These are phyloP conservation scores for Corapipo altera DNA, from an alignment of 2,113 vertebrate species.

Conservation along the genomic window DNA sequence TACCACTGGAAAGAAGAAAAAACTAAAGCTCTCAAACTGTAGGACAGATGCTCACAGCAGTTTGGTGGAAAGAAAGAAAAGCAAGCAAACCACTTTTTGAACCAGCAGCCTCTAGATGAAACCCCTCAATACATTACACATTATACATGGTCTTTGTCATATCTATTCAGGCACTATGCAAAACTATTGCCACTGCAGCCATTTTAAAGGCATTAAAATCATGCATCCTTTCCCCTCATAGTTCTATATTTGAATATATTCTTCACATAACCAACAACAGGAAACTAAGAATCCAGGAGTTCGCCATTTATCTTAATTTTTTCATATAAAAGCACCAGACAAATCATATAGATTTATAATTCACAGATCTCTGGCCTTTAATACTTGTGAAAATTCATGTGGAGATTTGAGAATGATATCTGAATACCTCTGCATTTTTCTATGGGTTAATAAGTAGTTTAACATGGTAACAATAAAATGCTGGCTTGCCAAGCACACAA, in stretches of 20 bases:
- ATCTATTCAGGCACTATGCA: background rate
- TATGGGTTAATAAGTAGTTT: background rate
- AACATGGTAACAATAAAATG: background rate
- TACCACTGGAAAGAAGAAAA: background rate
- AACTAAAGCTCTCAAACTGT: background rate
- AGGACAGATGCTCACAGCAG: background rate
- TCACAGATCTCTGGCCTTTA: background rate
- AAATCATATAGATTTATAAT: background rate
- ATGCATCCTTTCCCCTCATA: background rate
- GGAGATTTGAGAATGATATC: background rate
- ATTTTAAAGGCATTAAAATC: background rate
- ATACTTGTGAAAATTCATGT: background rate
- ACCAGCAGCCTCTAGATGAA: background rate
- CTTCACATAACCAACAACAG: background rate
- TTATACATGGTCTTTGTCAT: background rate
- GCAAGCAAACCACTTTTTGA: background rate
- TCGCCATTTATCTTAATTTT: background rate
- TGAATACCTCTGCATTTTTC: background rate
- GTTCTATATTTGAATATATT: background rate
- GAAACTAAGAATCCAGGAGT: background rate
- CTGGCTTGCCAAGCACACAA: background rate
- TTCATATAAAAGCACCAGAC: background rate
- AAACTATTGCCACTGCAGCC: background rate
- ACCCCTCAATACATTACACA: background rate
- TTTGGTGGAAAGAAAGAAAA: background rate